Percentiles rank a stretch among this genome's conserved stretches.
These are phyloP conservation scores for Phyllotis vaccarum DNA, from an alignment of 2,797 vertebrate species.

Conservation along the genomic window DNA sequence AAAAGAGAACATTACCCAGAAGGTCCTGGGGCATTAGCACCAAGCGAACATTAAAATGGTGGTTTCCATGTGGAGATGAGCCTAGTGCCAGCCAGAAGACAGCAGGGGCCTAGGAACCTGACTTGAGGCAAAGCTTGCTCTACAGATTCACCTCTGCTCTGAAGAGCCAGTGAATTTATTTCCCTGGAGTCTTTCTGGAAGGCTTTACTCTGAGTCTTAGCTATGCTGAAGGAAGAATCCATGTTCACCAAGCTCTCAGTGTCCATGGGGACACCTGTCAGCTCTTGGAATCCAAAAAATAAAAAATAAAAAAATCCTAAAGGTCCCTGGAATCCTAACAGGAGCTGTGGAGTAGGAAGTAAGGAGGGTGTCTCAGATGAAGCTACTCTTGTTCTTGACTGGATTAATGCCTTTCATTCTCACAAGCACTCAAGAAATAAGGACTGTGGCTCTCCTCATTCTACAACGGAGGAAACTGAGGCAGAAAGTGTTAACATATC, in stretches of 20 bases:
- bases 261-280: neutral
- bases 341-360: neutral
- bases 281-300: neutral
- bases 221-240: neutral
- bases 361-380: neutral
- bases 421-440: neutral
- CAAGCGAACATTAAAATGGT: neutral
- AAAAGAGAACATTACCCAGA: neutral
- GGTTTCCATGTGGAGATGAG: accelerated
- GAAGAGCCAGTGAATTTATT: neutral
- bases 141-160: neutral
- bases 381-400: neutral
- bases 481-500: neutral
- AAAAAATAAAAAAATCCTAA: neutral
- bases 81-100: no score
- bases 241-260: neutral
- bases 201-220: neutral
- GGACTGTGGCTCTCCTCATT: neutral
- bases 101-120: neutral
- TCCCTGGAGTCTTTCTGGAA: neutral
- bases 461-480: neutral
- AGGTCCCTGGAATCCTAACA: accelerated
- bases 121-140: no score
- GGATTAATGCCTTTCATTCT: neutral
- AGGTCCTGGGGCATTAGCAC: neutral